phyloP scores from a whole-genome alignment of 2,797 vertebrate species.

The Phataginus tetradactyla region DNA sequence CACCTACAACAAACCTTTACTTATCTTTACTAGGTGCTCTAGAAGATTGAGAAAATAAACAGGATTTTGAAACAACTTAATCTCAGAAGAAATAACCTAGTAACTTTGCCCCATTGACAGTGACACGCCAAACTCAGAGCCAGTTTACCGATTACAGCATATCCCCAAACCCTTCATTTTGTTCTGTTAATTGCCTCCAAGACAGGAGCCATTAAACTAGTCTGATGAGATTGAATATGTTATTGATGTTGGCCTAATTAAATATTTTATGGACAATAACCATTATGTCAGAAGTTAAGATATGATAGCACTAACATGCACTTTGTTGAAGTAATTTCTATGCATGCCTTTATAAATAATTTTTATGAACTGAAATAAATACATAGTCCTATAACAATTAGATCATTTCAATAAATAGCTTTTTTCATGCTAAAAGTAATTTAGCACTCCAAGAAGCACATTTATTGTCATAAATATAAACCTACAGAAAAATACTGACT shows the following conservation, averaged over 20 bases:
- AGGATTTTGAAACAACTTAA: not conserved
- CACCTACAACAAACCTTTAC: not conserved
- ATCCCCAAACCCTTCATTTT: not conserved
- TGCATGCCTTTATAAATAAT: not conserved
- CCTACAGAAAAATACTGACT: not conserved
- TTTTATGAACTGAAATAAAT: constrained; percentile 25
- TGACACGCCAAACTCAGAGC: not conserved
- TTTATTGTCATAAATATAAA: not conserved
- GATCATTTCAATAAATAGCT: not conserved
- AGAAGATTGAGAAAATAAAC: not conserved
- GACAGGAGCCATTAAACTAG: constrained; percentile 2
- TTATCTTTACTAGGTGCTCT: not conserved
- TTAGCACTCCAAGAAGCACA: not conserved
- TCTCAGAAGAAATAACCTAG: not conserved
- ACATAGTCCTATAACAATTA: not conserved
- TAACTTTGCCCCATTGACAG: not conserved
- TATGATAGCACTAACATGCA: not conserved
- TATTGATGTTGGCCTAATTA: constrained; percentile 35
- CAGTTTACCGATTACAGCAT: not conserved
- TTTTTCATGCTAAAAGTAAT: not conserved
- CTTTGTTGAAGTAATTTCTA: constrained; percentile 36
- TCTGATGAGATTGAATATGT: not conserved
- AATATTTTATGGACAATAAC: constrained; percentile 44
- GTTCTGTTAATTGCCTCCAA: not conserved
- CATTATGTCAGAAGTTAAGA: not conserved